Base-by-base conservation (phyloP, 2,113 vertebrate species). In the Microtus richardsoni region DNA sequence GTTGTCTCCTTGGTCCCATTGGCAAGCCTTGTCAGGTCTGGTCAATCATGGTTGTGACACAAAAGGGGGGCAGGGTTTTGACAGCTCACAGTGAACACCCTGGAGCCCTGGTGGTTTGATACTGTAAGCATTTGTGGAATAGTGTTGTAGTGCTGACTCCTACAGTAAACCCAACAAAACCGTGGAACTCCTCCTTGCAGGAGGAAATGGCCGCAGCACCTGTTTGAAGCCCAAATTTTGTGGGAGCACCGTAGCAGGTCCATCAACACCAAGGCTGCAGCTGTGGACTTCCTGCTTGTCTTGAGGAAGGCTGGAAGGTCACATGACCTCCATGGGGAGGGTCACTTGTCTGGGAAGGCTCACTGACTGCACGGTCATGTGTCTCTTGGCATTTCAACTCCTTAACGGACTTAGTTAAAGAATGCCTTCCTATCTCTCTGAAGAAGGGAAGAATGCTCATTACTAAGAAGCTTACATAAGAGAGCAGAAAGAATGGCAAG, bases 61-160 rank as follows among this genome's bases (percentile, higher is more conserved):
- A 62, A 22, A 83, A 75, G 64, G 83, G 83, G 96, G 87, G 33
- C 85, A 60, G 79, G 64, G 24, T 73, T 73, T 96, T 96, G 94
- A 94, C 88, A 92, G 88, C 52, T 89, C 28, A 0, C 24, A 41
- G 68, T 66, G 83, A 95, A 84, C 14, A 79, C 24, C 7, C n/a
- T 54, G 12, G 73, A 77, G 88, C 47, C 80, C 64, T 73, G 82
- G 60, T 87, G 11, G 74, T 70, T 82, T 7, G 0, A 3, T 95
- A 92, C 91, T 96, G 92, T 78, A 64, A 95, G 77, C 80, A 71
- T 94, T 91, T 90, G 60, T 75, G 74, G 91, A 71, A 93, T 88
- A 87, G 54, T 47, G 66, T 70, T 60, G 89, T 83, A 84, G 71
- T 66, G 47, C 28, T 62, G 79, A 85, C 66, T 97, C 19, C n/a